Conservation (phyloP, 2,888 invertebrate genomes). For the Harpalus rubripes region DNA sequence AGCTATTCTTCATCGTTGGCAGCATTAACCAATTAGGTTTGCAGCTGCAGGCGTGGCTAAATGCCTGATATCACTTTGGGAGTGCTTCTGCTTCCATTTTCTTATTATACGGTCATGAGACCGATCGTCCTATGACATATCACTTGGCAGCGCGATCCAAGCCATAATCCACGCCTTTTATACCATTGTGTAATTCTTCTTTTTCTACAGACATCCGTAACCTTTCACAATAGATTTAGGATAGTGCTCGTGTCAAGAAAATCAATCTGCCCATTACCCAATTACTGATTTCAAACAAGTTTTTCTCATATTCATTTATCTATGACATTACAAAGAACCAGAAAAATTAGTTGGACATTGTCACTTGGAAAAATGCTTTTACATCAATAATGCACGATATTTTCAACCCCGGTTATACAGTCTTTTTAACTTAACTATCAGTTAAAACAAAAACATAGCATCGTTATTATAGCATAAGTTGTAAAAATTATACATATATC, state of each 20-base stretch:
- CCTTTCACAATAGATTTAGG: conserved; percentile 35
- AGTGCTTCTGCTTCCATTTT: conserved; percentile 36
- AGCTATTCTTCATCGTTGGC: neutral
- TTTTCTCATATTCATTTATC: neutral
- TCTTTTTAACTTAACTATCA: no score
- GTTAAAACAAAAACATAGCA: no score
- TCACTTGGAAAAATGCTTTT: neutral
- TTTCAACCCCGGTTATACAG: no score
- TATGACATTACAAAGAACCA: neutral
- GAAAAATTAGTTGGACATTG: neutral
- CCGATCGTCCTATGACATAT: conserved; percentile 30
- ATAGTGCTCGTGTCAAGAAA: conserved; percentile 4
- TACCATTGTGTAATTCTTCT: conserved; percentile 41
- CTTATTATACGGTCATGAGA: conserved; percentile 47
- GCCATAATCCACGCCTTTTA: conserved; percentile 50
- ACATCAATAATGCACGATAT: no score
- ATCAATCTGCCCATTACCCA: neutral
- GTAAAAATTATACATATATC: no score
- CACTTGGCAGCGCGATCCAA: conserved; percentile 35
- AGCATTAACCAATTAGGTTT: conserved; percentile 31
- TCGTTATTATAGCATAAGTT: no score
- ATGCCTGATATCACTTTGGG: conserved; percentile 37
- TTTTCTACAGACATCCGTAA: conserved; percentile 12
- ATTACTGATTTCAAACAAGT: neutral
- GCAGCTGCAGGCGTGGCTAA: conserved; percentile 26